These are phyloP conservation scores for Dryocosmus kuriphilus DNA, from an alignment of 2,888 invertebrate genomes.

Conservation along the genomic window DNA sequence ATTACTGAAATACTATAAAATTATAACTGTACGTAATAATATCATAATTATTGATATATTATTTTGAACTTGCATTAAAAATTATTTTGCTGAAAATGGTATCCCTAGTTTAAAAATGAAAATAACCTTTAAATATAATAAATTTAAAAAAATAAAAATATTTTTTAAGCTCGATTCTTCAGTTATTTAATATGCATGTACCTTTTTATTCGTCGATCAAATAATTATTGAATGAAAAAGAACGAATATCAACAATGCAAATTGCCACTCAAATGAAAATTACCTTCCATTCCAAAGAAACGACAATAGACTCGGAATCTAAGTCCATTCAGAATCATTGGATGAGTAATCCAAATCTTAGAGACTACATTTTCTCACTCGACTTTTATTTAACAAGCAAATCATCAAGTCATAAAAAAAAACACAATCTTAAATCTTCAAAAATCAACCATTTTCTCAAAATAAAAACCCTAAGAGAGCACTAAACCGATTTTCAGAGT, in stretches of 20 bases:
- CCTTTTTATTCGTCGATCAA: background rate
- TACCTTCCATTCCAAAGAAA: constrained; percentile 23
- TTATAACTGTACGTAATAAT: too few species aligned
- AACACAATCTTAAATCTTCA: background rate
- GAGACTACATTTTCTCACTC: constrained; percentile 19
- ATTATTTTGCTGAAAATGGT: too few species aligned
- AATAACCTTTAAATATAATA: too few species aligned
- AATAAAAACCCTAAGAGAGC: background rate
- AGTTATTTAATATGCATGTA: too few species aligned
- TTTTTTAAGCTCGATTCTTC: too few species aligned
- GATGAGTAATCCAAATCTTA: constrained; percentile 13
- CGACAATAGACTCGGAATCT: constrained; percentile 12
- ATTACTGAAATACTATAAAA: too few species aligned
- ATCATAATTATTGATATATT: too few species aligned
- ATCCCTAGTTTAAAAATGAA: too few species aligned
- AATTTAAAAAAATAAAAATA: too few species aligned
- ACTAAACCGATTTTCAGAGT: background rate
- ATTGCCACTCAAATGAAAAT: background rate
- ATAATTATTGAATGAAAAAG: background rate
- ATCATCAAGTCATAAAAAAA: background rate
- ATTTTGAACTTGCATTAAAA: too few species aligned
- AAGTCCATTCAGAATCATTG: constrained; percentile 3
- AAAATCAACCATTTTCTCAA: background rate
- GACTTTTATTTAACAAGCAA: constrained; percentile 24
- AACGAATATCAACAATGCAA: constrained; percentile 11